Evolutionary conservation across 2,888 invertebrate genomes (phyloP), one percentile per base, ranked within the genome.

Genomic region (Aphodius sticticus): DNA sequence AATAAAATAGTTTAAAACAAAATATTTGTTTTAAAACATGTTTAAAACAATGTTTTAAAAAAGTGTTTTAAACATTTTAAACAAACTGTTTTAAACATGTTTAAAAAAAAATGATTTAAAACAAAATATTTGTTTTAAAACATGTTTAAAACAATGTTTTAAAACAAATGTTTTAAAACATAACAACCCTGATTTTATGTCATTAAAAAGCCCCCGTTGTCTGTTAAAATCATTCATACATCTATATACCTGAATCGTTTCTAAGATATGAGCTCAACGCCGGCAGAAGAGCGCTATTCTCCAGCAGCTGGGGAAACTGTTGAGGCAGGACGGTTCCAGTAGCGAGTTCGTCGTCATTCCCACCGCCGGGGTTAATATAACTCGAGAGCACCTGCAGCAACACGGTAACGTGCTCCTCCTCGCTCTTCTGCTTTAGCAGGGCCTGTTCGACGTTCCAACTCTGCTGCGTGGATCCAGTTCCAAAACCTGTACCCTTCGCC

Each of bases 401-500:
- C 78, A 89, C 96, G 0, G 97, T 97, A 4, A 98, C 97, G 88
- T 98, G 97, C 86, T 97, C 97, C 88, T 99, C 98, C 89, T 98
- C 97, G 81, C 95, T 96, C 81, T 94, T 93, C 88, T 98, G 97
- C 12, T 97, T 92, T 82, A 96, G 90, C 77, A 98, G 89, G n/a
- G 97, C 97, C 87, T 97, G 97, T 87, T 98, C 98, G 69, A 98
- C 96, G 89, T 98, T 97, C 98, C 98, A 99, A 74, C 96, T 96
- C 88, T 97, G 97, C 82, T 96, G 95, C 12, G 97, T 98, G 26
- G 97, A 97, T 35, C 98, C 98, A 0, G 97, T 98, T 76, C 98
- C 98, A 89, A 98, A 98, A 0, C 98, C 98, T 2, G 98, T 98
- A 71, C 89, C 89, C 88, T 81, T 80, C 12, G 82, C 81, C 81